Base-by-base conservation (phyloP, 2,888 invertebrate genomes). In the Elysia crispata region DNA sequence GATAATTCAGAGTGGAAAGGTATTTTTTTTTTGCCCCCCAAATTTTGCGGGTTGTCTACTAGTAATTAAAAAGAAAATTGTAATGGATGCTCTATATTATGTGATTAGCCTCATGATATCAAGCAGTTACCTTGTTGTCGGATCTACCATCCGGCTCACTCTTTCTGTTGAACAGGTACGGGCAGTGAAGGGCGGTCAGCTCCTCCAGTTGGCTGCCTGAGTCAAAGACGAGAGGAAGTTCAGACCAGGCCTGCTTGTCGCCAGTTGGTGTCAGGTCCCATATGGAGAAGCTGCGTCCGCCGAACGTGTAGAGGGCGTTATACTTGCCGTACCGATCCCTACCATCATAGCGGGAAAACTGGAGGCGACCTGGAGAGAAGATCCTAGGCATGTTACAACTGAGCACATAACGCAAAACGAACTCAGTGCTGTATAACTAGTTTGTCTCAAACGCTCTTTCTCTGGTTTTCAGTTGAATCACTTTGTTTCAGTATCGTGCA, bases 341-440 rank as follows among this genome's bases (percentile, higher is more conserved):
- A 1, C 87, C 88, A 62, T 83, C 81, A 11, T 67, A 76, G 23
- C 62, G 81, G n/a, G 86, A 81, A 13, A 88, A 80, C 50, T 76
- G 83, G 25, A 88, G 79, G 6, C 86, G 75, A 11, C 87, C 88
- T 88, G 70, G 20, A n/a, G n/a, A n/a, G n/a, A n/a, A n/a, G n/a
- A n/a, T n/a, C n/a, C n/a, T n/a, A n/a, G n/a, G n/a, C n/a, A n/a
- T n/a, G n/a, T n/a, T n/a, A n/a, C n/a, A n/a, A n/a, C n/a, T n/a
- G n/a, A n/a, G n/a, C n/a, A n/a, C n/a, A n/a, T n/a, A n/a, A n/a
- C n/a, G n/a, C n/a, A n/a, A n/a, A n/a, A n/a, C n/a, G n/a, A n/a
- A n/a, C n/a, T n/a, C n/a, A n/a, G n/a, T n/a, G n/a, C n/a, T n/a
- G n/a, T n/a, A n/a, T n/a, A n/a, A n/a, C n/a, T n/a, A n/a, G n/a